phyloP scores from a whole-genome alignment of 2,113 vertebrate genomes.

The Lophius piscatorius region DNA sequence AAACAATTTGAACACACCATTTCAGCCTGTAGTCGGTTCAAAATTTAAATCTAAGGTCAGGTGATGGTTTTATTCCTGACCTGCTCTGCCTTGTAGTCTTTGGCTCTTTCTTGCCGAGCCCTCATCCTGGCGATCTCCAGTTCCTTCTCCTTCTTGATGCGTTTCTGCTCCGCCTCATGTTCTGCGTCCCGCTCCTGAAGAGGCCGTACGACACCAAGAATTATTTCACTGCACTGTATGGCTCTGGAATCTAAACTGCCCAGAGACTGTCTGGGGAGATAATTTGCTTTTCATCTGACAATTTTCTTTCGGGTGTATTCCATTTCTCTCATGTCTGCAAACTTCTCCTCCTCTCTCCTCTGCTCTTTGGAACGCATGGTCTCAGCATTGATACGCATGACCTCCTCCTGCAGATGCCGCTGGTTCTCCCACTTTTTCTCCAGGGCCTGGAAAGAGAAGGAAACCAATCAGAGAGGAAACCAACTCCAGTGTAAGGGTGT shows the following conservation, averaged over 20 bases:
- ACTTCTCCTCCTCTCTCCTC: conserved; percentile 81
- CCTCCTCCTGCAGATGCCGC: conserved; percentile 81
- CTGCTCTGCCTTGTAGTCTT: conserved; percentile 86
- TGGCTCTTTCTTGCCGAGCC: conserved; percentile 84
- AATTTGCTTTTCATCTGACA: conserved; percentile 66
- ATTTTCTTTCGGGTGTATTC: conserved; percentile 84
- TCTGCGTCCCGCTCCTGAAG: conserved; percentile 84
- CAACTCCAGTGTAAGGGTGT: too few relatives aligned
- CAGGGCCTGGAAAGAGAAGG: conserved; percentile 72
- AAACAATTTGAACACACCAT: conserved; percentile 10
- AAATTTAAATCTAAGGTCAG: not conserved
- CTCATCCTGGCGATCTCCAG: conserved; percentile 82
- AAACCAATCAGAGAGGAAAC: not conserved
- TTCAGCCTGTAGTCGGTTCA: not conserved
- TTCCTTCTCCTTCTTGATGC: conserved; percentile 86
- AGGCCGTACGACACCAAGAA: not conserved
- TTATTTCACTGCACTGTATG: not conserved
- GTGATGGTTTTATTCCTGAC: conserved; percentile 61
- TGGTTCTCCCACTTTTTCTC: conserved; percentile 80
- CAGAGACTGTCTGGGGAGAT: not conserved
- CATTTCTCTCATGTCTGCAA: conserved; percentile 78
- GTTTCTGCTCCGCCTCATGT: conserved; percentile 85
- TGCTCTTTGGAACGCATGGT: conserved; percentile 76
- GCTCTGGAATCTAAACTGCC: not conserved
- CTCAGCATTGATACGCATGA: conserved; percentile 82